These are phyloP conservation scores for Samia ricini DNA, from an alignment of 1,140 invertebrate species.

Conservation along the genomic window DNA sequence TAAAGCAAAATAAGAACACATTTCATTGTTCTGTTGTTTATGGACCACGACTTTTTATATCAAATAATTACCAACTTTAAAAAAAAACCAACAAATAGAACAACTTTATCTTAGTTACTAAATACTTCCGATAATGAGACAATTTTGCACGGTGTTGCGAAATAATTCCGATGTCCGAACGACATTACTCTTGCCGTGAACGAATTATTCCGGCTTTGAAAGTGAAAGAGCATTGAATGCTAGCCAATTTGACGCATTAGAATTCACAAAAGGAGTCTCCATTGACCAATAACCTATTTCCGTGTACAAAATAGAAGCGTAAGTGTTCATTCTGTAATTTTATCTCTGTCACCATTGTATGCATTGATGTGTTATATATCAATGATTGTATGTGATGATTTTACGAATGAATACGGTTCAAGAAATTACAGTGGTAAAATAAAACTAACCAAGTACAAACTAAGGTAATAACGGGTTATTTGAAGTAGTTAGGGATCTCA, in stretches of 20 bases:
- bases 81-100: too few relatives aligned
- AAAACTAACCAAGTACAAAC: background rate
- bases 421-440: background rate
- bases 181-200: background rate
- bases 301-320: background rate
- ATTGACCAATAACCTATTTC: background rate
- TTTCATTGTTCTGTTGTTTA: too few relatives aligned
- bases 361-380: too few relatives aligned
- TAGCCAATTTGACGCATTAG: background rate
- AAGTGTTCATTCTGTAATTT: background rate
- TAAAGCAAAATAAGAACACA: too few relatives aligned
- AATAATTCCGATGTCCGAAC: background rate
- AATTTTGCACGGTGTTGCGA: background rate
- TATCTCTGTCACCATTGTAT: background rate
- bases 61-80: too few relatives aligned
- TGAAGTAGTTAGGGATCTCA: slow-evolving; percentile 33
- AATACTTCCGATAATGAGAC: background rate
- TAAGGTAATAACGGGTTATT: slow-evolving; percentile 32
- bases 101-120: too few relatives aligned
- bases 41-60: too few relatives aligned
- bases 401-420: background rate
- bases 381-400: background rate
- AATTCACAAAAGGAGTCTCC: background rate
- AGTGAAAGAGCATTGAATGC: background rate
- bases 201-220: background rate